Evolutionary conservation across 2,797 vertebrate genomes (phyloP).

Genomic region (Austrolebias charrua): DNA sequence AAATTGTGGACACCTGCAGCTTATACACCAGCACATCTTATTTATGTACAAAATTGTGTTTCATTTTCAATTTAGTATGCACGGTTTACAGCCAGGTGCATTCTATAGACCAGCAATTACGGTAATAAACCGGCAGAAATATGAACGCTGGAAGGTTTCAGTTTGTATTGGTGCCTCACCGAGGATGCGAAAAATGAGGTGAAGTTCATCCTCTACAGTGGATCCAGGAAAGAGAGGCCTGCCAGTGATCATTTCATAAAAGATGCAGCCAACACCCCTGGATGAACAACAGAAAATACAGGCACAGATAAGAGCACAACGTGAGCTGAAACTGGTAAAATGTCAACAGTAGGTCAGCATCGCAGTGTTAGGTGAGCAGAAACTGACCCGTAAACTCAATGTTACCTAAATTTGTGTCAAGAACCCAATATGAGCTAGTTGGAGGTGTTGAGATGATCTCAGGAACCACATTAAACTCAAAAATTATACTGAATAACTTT

Average conservation of each 20-base stretch:
- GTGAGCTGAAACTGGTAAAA: neutral
- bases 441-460: too few relatives aligned
- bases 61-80: too few relatives aligned
- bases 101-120: too few relatives aligned
- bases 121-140: neutral
- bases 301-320: neutral
- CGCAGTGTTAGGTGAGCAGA: neutral
- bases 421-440: too few relatives aligned
- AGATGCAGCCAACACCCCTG: conserved; percentile 86
- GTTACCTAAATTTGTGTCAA: too few relatives aligned
- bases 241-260: conserved; percentile 86
- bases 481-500: too few relatives aligned
- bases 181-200: conserved; percentile 83
- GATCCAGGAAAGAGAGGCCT: conserved; percentile 84
- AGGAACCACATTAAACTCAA: too few relatives aligned
- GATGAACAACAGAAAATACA: conserved; percentile 1
- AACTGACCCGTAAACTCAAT: neutral
- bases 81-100: too few relatives aligned
- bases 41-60: too few relatives aligned
- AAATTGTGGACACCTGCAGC: too few relatives aligned
- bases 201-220: conserved; percentile 83
- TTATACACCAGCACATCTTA: too few relatives aligned
- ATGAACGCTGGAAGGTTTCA: neutral
- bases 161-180: conserved; percentile 63
- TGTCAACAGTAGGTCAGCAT: neutral